Evolutionary conservation across 2,797 vertebrate species (phyloP).

Genomic region (Dryobates pubescens): DNA sequence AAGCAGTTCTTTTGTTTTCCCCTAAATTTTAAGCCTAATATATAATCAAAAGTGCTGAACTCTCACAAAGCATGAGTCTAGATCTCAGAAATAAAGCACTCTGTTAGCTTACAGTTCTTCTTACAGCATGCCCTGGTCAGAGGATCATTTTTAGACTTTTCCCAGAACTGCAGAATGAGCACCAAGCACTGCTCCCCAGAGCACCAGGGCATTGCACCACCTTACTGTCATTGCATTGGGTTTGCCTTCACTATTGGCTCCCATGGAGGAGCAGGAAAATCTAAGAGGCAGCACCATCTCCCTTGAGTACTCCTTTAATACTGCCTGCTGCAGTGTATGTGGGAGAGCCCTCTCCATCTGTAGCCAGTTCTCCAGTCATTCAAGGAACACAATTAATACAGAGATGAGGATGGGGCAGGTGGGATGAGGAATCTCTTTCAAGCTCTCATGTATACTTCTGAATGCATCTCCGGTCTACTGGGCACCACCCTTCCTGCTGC

Average conservation of each 20-base stretch:
- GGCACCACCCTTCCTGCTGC: not conserved
- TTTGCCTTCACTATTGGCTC: not conserved
- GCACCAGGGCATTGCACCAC: not conserved
- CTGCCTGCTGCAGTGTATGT: not conserved
- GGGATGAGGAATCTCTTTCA: not conserved
- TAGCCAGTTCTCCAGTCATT: not conserved
- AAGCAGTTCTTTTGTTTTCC: not conserved
- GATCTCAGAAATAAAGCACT: not conserved
- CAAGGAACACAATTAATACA: not conserved
- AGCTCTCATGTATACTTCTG: not conserved
- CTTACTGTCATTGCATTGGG: not conserved
- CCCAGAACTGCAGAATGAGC: not conserved
- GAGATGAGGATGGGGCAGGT: not conserved
- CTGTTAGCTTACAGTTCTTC: not conserved
- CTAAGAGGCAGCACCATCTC: not conserved
- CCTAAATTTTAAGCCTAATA: not conserved
- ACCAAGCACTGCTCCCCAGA: not conserved
- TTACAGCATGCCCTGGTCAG: not conserved
- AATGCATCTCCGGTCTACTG: not conserved
- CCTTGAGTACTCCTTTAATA: not conserved
- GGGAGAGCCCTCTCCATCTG: not conserved
- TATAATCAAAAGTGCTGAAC: not conserved
- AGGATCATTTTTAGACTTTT: not conserved
- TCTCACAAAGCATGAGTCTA: not conserved
- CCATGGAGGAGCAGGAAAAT: not conserved